These are phyloP conservation scores for Tetramorium parvispinum DNA, from an alignment of 1,140 invertebrate genomes.

Conservation along the genomic window DNA sequence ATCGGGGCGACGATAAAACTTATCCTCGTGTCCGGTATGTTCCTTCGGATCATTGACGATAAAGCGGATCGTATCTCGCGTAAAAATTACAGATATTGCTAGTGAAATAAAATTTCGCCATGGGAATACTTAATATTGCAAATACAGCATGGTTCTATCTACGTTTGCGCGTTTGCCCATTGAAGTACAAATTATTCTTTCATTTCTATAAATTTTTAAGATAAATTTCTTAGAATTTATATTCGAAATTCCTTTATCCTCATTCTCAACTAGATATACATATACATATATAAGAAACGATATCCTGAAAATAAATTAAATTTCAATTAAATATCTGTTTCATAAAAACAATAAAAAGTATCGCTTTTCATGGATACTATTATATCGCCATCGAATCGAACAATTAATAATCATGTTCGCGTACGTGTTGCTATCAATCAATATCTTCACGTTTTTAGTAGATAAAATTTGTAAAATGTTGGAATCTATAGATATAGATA, in stretches of 20 bases:
- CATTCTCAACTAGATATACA: not conserved
- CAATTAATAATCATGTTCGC: constrained; percentile 33
- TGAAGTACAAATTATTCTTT: not conserved
- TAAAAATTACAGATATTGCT: constrained; percentile 15
- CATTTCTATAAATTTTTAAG: not conserved
- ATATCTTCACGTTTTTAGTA: constrained; percentile 15
- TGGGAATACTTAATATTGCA: not conserved
- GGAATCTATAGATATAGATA: not conserved
- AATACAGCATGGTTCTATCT: not conserved
- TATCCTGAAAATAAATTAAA: not conserved
- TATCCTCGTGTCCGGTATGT: constrained; percentile 41
- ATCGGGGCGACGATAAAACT: constrained; percentile 50
- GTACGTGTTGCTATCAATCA: constrained; percentile 4
- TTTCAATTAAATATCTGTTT: not conserved
- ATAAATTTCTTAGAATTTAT: not conserved
- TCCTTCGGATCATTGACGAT: constrained; percentile 31
- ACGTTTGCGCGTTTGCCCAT: not conserved
- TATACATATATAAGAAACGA: not conserved
- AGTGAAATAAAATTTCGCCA: constrained; percentile 30
- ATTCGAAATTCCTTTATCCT: not conserved
- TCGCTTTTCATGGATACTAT: not conserved
- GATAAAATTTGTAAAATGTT: not conserved
- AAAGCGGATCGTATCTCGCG: not conserved
- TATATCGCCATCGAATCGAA: not conserved
- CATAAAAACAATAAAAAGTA: not conserved